phyloP scores from a whole-genome alignment of 2,797 vertebrate species.

The Eulemur albifrons region DNA sequence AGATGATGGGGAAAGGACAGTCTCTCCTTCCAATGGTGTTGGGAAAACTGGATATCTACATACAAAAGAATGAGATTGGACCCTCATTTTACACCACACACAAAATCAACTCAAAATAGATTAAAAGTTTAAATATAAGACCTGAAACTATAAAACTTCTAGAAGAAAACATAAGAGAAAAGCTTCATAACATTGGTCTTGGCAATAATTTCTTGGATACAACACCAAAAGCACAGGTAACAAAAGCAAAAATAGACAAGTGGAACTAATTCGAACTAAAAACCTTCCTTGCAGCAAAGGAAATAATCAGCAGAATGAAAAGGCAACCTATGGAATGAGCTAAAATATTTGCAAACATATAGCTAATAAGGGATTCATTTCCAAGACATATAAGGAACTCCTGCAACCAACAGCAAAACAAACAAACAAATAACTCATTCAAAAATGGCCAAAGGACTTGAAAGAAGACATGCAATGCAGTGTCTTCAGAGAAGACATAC shows the following conservation, averaged over 20 bases:
- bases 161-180: neutral
- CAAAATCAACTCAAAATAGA: neutral
- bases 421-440: neutral
- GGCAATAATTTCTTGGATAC: neutral
- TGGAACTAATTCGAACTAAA: neutral
- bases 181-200: neutral
- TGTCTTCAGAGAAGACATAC: neutral
- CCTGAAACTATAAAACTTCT: neutral
- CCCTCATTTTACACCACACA: neutral
- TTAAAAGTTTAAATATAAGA: neutral
- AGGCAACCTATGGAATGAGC: neutral
- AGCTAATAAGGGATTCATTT: neutral
- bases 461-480: neutral
- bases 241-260: neutral
- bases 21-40: neutral
- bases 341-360: neutral
- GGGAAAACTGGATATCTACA: neutral
- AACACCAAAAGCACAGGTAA: neutral
- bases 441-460: neutral
- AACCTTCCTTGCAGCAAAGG: neutral
- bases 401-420: neutral
- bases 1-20: neutral
- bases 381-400: neutral
- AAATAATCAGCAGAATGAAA: neutral
- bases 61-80: neutral